These are phyloP conservation scores for Dipus sagitta DNA, from an alignment of 2,797 vertebrate genomes.

Conservation along the genomic window DNA sequence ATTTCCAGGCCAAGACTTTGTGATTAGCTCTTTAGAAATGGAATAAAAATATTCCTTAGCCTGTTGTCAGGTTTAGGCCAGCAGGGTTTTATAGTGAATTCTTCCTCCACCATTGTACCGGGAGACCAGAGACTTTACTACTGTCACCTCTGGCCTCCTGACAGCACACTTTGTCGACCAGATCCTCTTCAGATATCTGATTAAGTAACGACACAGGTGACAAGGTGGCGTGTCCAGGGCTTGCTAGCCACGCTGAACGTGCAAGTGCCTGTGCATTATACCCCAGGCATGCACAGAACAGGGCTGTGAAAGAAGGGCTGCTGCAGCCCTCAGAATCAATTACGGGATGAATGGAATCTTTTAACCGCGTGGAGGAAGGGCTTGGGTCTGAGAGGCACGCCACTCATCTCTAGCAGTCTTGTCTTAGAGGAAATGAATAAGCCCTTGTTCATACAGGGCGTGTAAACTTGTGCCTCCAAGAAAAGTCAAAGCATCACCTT, in stretches of 20 bases:
- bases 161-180: constrained; percentile 77
- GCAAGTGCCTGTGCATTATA: constrained; percentile 69
- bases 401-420: constrained; percentile 43
- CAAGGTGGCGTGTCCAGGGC: constrained; percentile 64
- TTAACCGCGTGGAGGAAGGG: constrained; percentile 74
- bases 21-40: rapidly evolving
- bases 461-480: neutral
- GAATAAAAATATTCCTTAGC: neutral
- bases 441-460: neutral
- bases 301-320: constrained; percentile 80
- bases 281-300: constrained; percentile 69
- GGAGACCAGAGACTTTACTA: constrained; percentile 39
- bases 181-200: constrained; percentile 80
- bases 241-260: constrained; percentile 75
- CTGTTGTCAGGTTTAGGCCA: neutral
- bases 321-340: constrained; percentile 84
- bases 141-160: constrained; percentile 61
- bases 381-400: constrained; percentile 22
- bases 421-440: constrained; percentile 44
- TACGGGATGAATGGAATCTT: constrained; percentile 82
- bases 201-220: constrained; percentile 69
- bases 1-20: neutral
- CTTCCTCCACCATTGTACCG: neutral
- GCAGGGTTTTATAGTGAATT: neutral
- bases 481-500: neutral